Percentiles rank a stretch among this genome's conserved stretches.
These are phyloP conservation scores for Pipistrellus nathusii DNA, from an alignment of 2,797 vertebrate genomes.

Conservation along the genomic window DNA sequence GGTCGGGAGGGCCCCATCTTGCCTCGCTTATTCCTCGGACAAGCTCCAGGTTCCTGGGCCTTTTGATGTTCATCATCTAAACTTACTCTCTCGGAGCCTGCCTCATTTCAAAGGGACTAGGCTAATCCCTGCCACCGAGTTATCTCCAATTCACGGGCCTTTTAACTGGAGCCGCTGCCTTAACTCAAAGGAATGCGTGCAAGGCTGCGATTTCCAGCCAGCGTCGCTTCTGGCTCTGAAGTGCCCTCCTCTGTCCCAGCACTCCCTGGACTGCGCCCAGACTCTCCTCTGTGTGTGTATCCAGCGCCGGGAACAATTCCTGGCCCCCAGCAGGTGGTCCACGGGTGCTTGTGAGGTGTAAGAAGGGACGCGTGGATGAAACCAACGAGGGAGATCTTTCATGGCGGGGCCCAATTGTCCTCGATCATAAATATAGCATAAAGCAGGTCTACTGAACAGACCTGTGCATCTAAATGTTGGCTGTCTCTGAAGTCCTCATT, in stretches of 20 bases:
- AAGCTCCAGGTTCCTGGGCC: neutral
- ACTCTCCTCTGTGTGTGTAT: neutral
- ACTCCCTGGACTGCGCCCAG: neutral
- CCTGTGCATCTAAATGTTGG: neutral
- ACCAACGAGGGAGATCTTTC: neutral
- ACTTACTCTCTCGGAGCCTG: neutral
- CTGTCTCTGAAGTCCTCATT: neutral
- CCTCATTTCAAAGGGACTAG: conserved; percentile 33
- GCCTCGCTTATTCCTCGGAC: neutral
- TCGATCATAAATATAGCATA: neutral
- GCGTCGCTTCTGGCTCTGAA: neutral
- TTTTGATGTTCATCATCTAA: neutral
- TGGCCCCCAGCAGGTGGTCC: neutral
- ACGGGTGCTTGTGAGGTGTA: neutral
- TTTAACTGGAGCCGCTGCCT: neutral
- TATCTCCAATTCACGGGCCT: neutral
- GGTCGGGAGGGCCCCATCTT: neutral
- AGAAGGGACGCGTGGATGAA: neutral
- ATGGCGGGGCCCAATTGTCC: neutral
- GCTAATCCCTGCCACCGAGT: neutral
- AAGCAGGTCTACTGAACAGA: neutral
- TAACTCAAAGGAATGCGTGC: conserved; percentile 35
- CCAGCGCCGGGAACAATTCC: neutral
- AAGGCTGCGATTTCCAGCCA: neutral
- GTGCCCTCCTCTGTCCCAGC: neutral